These are phyloP conservation scores for Erpetoichthys calabaricus DNA, from an alignment of 2,797 vertebrate genomes.

Conservation along the genomic window DNA sequence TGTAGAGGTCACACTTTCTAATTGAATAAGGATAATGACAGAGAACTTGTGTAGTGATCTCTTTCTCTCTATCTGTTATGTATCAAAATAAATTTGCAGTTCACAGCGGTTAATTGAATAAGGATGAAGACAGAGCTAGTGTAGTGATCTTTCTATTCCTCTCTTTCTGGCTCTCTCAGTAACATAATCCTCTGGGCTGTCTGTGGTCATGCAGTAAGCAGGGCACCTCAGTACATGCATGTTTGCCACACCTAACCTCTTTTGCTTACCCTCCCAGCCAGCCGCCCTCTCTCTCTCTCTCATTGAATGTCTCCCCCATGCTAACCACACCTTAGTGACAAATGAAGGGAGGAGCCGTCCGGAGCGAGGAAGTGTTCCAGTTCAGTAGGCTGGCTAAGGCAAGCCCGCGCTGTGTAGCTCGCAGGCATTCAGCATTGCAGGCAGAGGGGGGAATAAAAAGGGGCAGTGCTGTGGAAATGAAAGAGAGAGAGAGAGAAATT, in stretches of 20 bases:
- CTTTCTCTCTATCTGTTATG: too few species aligned
- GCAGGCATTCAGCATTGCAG: conserved; percentile 35
- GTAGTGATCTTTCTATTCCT: too few species aligned
- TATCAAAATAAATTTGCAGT: too few species aligned
- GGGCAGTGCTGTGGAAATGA: conserved; percentile 27
- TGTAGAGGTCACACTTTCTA: too few species aligned
- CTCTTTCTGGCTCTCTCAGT: background rate
- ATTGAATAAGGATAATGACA: too few species aligned
- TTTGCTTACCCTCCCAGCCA: too few species aligned
- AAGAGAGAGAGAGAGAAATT: conserved; percentile 27
- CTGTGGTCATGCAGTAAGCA: conserved; percentile 1
- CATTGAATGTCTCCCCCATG: conserved; percentile 14
- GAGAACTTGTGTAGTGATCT: too few species aligned
- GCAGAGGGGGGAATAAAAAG: conserved; percentile 7
- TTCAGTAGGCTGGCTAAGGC: conserved; percentile 26
- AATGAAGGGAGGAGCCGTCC: conserved; percentile 31
- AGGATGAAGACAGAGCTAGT: too few species aligned
- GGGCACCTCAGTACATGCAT: background rate
- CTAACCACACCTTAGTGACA: conserved; percentile 17
- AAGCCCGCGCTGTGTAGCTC: conserved; percentile 43
- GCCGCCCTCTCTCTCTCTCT: conserved; percentile 10
- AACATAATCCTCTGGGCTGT: background rate
- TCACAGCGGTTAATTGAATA: too few species aligned
- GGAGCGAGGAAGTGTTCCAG: conserved; percentile 31
- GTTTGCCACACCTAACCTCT: conserved; percentile 33